phyloP scores from a whole-genome alignment of 2,888 invertebrate genomes.

The Philereme vetulata region DNA sequence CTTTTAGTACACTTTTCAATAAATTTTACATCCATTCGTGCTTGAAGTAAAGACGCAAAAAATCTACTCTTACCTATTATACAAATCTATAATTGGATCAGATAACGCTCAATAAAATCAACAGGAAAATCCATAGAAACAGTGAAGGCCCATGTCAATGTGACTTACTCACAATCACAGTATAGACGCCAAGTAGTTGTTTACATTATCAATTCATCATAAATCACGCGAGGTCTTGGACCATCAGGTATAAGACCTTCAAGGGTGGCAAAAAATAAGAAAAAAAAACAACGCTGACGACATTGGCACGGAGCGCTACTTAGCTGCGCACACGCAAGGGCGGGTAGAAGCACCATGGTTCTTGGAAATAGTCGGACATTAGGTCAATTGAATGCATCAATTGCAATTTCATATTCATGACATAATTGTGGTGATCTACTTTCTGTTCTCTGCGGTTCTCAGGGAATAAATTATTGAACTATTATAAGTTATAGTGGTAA shows the following conservation, averaged over 20 bases:
- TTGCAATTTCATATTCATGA: conserved; percentile 27
- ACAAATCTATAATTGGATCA: neutral
- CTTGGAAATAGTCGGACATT: conserved; percentile 41
- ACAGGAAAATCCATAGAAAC: conserved; percentile 27
- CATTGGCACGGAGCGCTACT: conserved; percentile 74
- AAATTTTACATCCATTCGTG: no score
- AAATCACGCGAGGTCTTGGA: conserved; percentile 68
- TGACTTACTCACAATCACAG: conserved; percentile 21
- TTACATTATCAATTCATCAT: conserved; percentile 55
- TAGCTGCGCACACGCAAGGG: conserved; percentile 76
- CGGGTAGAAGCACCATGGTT: conserved; percentile 53
- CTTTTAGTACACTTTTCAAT: no score
- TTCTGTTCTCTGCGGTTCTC: conserved; percentile 13
- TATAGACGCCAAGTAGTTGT: conserved; percentile 41
- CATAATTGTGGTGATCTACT: conserved; percentile 32
- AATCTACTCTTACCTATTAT: neutral
- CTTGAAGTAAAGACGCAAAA: neutral
- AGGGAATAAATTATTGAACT: conserved; percentile 18
- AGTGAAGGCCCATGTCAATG: conserved; percentile 29
- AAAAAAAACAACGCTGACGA: conserved; percentile 63
- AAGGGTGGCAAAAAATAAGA: conserved; percentile 65
- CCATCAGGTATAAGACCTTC: conserved; percentile 72
- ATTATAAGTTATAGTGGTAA: conserved; percentile 4
- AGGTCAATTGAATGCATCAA: conserved; percentile 34
- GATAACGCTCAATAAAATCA: conserved; percentile 8